phyloP scores from a whole-genome alignment of 2,888 invertebrate genomes.

The Hecatera dysodea region DNA sequence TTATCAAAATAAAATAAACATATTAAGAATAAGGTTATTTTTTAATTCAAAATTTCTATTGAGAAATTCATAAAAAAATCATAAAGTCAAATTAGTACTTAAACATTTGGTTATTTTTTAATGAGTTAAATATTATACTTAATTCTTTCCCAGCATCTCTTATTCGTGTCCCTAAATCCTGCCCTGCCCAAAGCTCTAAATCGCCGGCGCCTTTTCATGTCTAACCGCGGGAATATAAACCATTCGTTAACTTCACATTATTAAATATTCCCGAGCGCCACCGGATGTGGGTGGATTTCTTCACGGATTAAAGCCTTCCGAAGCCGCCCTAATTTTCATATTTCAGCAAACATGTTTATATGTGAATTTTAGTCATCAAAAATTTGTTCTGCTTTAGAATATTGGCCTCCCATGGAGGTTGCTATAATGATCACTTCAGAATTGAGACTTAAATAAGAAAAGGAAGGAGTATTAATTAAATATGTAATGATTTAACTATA shows the following conservation, averaged over 20 bases:
- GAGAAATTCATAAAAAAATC: too few species aligned
- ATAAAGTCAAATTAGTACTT: too few species aligned
- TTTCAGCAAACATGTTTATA: constrained; percentile 57
- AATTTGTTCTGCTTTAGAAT: constrained; percentile 19
- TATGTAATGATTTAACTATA: too few species aligned
- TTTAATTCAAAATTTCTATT: too few species aligned
- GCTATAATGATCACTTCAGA: neutral
- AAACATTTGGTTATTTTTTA: too few species aligned
- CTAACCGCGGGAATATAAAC: constrained; percentile 75
- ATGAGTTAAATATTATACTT: too few species aligned
- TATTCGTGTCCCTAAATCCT: constrained; percentile 24
- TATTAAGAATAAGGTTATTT: too few species aligned
- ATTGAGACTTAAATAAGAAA: neutral
- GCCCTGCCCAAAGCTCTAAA: constrained; percentile 61
- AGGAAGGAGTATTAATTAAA: too few species aligned
- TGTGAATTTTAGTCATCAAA: constrained; percentile 47
- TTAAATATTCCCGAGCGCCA: constrained; percentile 77
- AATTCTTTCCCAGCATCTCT: neutral
- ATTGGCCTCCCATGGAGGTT: constrained; percentile 25
- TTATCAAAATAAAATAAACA: too few species aligned
- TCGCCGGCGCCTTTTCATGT: constrained; percentile 76
- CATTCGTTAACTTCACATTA: constrained; percentile 75
- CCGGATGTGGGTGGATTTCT: constrained; percentile 82
- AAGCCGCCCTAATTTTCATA: constrained; percentile 64
- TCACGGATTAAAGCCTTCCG: constrained; percentile 61